Conservation (phyloP, 2,797 vertebrate species). For the Microctenopoma steveboyesi region DNA sequence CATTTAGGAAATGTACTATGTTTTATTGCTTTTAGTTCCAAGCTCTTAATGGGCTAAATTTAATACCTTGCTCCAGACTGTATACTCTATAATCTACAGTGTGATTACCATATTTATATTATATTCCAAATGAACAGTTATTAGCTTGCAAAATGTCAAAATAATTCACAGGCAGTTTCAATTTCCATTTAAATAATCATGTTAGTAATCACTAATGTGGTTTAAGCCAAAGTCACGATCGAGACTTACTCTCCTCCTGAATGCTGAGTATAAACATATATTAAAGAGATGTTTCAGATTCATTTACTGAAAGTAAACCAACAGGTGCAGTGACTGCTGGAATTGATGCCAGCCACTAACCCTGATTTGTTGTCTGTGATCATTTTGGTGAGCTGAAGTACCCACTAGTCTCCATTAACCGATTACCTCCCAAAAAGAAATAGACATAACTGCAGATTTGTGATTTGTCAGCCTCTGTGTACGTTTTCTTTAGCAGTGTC, state of each 20-base stretch:
- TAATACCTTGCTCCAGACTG: background rate
- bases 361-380: constrained; percentile 51
- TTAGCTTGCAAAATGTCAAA: background rate
- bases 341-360: constrained; percentile 53
- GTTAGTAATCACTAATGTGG: background rate
- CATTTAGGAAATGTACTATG: background rate
- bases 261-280: background rate
- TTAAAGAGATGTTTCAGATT: constrained; percentile 23
- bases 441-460: constrained; percentile 54
- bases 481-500: constrained; percentile 6
- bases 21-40: background rate
- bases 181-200: background rate
- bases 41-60: background rate
- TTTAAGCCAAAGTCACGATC: background rate
- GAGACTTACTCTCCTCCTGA: background rate
- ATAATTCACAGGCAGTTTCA: background rate
- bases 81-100: background rate
- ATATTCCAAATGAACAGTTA: background rate
- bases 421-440: constrained; percentile 37
- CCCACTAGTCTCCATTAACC: constrained; percentile 47
- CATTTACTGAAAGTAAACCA: constrained; percentile 38
- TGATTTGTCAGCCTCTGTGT: constrained; percentile 21
- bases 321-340: constrained; percentile 18
- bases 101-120: background rate
- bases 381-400: constrained; percentile 51